Percentiles rank a stretch among this genome's conserved stretches.
Conservation (phyloP, 1,140 invertebrate genomes). For the Papilio polyxenes region DNA sequence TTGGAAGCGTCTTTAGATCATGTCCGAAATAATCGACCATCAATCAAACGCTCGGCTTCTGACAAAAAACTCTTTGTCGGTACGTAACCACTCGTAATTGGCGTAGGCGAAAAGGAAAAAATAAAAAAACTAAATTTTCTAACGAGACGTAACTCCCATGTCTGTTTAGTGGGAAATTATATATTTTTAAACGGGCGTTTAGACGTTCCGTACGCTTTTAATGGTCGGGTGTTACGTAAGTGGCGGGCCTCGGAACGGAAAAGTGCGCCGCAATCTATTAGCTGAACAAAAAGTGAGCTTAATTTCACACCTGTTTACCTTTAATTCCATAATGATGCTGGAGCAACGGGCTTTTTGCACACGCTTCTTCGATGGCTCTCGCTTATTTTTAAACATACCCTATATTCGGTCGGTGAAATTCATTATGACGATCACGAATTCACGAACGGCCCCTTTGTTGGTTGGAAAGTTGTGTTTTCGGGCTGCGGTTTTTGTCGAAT, state of each 20-base stretch:
- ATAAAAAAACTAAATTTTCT: conserved; percentile 77
- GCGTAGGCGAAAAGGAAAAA: conserved; percentile 59
- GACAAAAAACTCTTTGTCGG: conserved; percentile 72
- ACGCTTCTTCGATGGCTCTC: conserved; percentile 52
- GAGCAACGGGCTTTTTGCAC: conserved; percentile 66
- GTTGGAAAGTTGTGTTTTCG: conserved; percentile 43
- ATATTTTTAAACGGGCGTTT: conserved; percentile 74
- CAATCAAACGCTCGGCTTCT: conserved; percentile 69
- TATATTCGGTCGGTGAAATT: conserved; percentile 45
- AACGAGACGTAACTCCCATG: conserved; percentile 74
- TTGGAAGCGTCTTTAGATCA: conserved; percentile 70
- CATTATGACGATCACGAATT: conserved; percentile 49
- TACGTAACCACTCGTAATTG: conserved; percentile 67
- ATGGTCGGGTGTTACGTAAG: conserved; percentile 68
- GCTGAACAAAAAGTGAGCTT: conserved; percentile 73
- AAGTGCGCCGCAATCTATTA: conserved; percentile 72
- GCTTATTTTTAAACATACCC: conserved; percentile 49
- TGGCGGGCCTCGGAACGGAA: conserved; percentile 61
- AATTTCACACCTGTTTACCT: conserved; percentile 79
- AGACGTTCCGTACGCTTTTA: conserved; percentile 70
- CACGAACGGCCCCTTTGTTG: conserved; percentile 46
- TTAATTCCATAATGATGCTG: conserved; percentile 75
- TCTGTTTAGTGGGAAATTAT: conserved; percentile 79
- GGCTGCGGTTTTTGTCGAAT: conserved; percentile 43
- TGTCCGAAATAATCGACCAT: conserved; percentile 75